Conservation (phyloP, 2,113 vertebrate species). For the Trachemys scripta region DNA sequence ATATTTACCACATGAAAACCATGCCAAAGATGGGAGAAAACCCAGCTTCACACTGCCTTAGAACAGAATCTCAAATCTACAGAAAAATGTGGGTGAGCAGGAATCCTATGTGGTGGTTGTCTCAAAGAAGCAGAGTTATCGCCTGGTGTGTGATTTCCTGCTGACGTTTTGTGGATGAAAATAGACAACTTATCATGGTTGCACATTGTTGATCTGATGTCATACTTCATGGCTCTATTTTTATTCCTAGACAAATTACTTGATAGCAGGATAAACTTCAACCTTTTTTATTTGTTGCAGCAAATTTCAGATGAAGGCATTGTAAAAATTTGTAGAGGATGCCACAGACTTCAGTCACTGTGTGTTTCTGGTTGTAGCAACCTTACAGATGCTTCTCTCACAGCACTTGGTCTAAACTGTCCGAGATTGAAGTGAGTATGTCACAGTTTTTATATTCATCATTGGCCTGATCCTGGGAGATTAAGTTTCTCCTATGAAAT, state of each 20-base stretch:
- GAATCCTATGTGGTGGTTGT: background rate
- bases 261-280: background rate
- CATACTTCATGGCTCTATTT: background rate
- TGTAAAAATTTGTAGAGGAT: conserved; percentile 90
- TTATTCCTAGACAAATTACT: background rate
- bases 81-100: background rate
- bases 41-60: background rate
- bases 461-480: background rate
- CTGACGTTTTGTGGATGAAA: background rate
- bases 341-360: conserved; percentile 90
- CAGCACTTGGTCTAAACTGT: conserved; percentile 93
- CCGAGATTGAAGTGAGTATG: conserved; percentile 90
- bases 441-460: background rate
- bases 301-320: conserved; percentile 92
- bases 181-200: background rate
- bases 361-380: conserved; percentile 93
- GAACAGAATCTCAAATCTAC: background rate
- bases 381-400: conserved; percentile 92
- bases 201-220: background rate
- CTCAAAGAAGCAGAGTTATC: background rate
- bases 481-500: background rate
- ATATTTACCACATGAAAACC: background rate
- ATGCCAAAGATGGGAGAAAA: background rate
- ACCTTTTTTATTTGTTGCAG: conserved; percentile 72
- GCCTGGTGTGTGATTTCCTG: accelerated